Evolutionary conservation across 2,797 vertebrate genomes (phyloP), one percentile per base, ranked within the genome.

Genomic region (Cyclopterus lumpus): DNA sequence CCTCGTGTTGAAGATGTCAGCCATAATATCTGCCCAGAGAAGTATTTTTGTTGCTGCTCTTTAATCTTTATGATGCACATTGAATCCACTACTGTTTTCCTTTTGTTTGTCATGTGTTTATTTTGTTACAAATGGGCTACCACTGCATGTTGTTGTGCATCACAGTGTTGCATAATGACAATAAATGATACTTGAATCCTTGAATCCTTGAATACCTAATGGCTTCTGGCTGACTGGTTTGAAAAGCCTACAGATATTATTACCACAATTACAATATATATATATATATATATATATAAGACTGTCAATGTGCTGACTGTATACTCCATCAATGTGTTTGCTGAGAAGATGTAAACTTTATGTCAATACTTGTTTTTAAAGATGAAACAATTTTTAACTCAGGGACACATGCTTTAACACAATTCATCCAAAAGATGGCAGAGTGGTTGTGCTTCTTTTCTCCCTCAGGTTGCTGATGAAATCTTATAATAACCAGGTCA

Each of bases 341-440:
- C 30, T n/a, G n/a, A n/a, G n/a, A n/a, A 63, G 40, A 34, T 5
- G 15, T n/a, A 1, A 3, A 34, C 8, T 10, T 24, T 18, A 6
- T 34, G 1, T 36, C 11, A 40, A n/a, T n/a, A n/a, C n/a, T n/a
- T n/a, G n/a, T n/a, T n/a, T n/a, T n/a, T n/a, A n/a, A n/a, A n/a
- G n/a, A n/a, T n/a, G n/a, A n/a, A n/a, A n/a, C n/a, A n/a, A n/a
- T n/a, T n/a, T n/a, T n/a, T n/a, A n/a, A n/a, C n/a, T n/a, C 62
- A 7, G 24, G n/a, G 16, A 61, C 36, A 36, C 34, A 15, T 73
- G 40, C 44, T n/a, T 66, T 68, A 44, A 36, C 14, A 67, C 6
- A 22, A 8, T 63, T 64, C 65, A 12, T 42, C 73, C 68, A 68
- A 1, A 55, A 75, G 81, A 49, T 77, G 76, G 49, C 78, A 8